Percentiles rank a stretch among this genome's conserved stretches.
phyloP scores from a whole-genome alignment of 2,888 invertebrate species.

The Eupithecia pulchellata region DNA sequence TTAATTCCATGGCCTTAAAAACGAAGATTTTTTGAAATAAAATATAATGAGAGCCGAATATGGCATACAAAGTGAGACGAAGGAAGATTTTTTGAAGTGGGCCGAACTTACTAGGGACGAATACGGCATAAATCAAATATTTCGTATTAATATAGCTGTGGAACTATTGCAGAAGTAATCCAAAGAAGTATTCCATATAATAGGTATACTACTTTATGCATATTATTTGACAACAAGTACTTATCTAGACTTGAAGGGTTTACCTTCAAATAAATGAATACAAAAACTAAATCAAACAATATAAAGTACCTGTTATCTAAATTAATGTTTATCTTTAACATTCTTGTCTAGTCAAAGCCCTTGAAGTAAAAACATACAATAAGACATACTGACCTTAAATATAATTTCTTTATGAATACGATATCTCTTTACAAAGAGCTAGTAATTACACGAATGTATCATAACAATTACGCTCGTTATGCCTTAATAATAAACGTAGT shows the following conservation, averaged over 20 bases:
- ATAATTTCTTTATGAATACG: not conserved
- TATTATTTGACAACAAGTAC: not conserved
- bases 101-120: too few relatives aligned
- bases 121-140: too few relatives aligned
- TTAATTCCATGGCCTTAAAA: too few relatives aligned
- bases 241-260: not conserved
- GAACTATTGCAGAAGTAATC: not conserved
- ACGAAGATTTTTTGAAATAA: too few relatives aligned
- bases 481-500: not conserved
- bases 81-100: too few relatives aligned
- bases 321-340: not conserved
- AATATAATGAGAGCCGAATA: too few relatives aligned
- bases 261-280: not conserved
- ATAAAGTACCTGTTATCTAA: not conserved
- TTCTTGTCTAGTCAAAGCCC: not conserved
- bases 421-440: not conserved
- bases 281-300: not conserved
- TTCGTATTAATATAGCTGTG: too few relatives aligned
- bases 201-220: too few relatives aligned
- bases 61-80: too few relatives aligned
- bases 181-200: not conserved
- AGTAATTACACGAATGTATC: not conserved
- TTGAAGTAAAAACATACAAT: not conserved
- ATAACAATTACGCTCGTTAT: not conserved
- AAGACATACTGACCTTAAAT: not conserved